Base-by-base conservation (phyloP, 2,888 invertebrate species). In the Cephus runcator region DNA sequence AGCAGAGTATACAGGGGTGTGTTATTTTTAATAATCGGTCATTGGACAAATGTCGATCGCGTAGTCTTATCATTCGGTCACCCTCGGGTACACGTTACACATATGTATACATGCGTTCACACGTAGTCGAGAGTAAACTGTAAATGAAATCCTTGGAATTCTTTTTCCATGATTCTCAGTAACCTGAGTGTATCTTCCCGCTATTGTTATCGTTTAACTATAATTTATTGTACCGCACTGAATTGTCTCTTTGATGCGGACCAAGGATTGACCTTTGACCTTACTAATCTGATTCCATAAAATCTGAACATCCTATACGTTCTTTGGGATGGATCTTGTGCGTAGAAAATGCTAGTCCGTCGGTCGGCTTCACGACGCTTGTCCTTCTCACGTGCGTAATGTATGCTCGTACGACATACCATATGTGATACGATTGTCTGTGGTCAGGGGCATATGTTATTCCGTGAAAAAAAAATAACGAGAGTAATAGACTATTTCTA, bases 11-110 rank as follows among this genome's bases (percentile, higher is more conserved):
- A 56, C 9, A 68, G 68, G 75, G 78, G 73, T 76, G 73, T 56
- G 71, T 75, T 78, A 78, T 78, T 78, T 78, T 78, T 73, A 75
- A 77, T 77, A 77, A 77, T 75, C 69, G 75, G 34, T 31, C 33
- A 33, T 71, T 15, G 31, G 71, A 33, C 31, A 31, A 33, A 71
- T 33, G 33, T 30, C 33, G 71, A 15, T 71, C 40, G 40, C 40
- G 40, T 56, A 56, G 40, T 56, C 40, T 56, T 56, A 56, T 56
- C 40, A 56, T 56, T 56, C 40, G 40, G 6, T 56, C 23, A 6
- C 40, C 40, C 40, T 56, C 23, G 15, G 40, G 40, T 56, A 23
- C 40, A 23, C 40, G 23, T 56, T 56, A 23, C 40, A 56, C 15
- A 56, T 56, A 40, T 56, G 40, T 56, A 56, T 56, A 56, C 40